Percentiles rank a stretch among this genome's conserved stretches.
Conservation (phyloP, 2,888 invertebrate species). For the Drosophila diplacantha region DNA sequence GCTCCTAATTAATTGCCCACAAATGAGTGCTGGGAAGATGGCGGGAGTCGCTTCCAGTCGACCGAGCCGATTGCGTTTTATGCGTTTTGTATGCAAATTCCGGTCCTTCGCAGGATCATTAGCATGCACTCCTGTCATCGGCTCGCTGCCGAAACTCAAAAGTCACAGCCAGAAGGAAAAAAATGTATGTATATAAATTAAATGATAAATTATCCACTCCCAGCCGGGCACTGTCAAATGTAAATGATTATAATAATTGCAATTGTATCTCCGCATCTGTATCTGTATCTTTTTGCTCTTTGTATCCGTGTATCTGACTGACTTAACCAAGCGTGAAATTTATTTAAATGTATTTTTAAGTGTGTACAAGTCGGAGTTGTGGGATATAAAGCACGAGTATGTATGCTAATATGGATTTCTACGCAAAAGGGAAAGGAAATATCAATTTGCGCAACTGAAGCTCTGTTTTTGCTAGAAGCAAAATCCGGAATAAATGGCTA, state of each 20-base stretch:
- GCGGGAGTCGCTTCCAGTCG: slow-evolving; percentile 47
- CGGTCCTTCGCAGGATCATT: slow-evolving; percentile 34
- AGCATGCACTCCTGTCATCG: slow-evolving; percentile 32
- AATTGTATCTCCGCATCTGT: slow-evolving; percentile 37
- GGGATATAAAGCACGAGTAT: slow-evolving; percentile 4
- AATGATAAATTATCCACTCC: slow-evolving; percentile 66
- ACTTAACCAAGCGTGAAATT: slow-evolving; percentile 72
- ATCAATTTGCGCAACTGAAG: neutral
- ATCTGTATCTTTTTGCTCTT: slow-evolving; percentile 4
- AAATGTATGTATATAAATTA: slow-evolving; percentile 43
- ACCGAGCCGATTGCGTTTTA: slow-evolving; percentile 58
- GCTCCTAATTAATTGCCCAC: slow-evolving; percentile 64
- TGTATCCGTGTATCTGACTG: slow-evolving; percentile 46
- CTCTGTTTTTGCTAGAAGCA: neutral
- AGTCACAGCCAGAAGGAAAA: slow-evolving; percentile 4
- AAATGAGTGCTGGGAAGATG: slow-evolving; percentile 48
- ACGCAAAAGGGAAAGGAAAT: slow-evolving; percentile 5
- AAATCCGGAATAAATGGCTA: neutral
- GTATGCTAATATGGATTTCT: slow-evolving; percentile 18
- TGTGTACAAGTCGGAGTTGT: slow-evolving; percentile 60
- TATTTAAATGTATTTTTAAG: slow-evolving; percentile 74
- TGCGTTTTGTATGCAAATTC: slow-evolving; percentile 68
- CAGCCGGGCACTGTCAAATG: slow-evolving; percentile 66
- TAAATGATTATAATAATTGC: slow-evolving; percentile 70
- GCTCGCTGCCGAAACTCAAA: slow-evolving; percentile 18